Conservation (phyloP, 2,888 invertebrate genomes). For the Pinctada fucata region DNA sequence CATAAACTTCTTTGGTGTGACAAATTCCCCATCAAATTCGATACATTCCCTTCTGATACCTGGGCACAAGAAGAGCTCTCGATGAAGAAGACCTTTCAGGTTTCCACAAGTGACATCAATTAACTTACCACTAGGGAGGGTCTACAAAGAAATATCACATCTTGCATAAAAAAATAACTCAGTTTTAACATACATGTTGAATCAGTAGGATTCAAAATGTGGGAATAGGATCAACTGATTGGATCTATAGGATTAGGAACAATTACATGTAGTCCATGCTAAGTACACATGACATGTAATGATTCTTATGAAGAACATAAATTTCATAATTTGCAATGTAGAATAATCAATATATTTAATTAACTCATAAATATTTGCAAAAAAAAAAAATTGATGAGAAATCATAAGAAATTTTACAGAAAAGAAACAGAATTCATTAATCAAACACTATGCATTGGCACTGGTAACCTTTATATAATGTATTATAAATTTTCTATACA, state of each 20-base stretch:
- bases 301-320: no score
- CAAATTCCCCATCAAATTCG: slow-evolving; percentile 73
- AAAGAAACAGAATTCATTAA: neutral
- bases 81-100: slow-evolving; percentile 61
- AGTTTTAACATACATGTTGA: no score
- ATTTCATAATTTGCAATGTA: no score
- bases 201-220: no score
- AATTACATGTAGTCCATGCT: neutral
- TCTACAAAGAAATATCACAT: slow-evolving; percentile 2
- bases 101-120: slow-evolving; percentile 66
- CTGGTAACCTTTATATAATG: neutral
- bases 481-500: no score
- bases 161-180: no score
- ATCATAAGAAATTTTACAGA: neutral
- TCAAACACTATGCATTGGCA: neutral
- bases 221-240: no score
- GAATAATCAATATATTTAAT: no score
- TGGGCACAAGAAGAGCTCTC: slow-evolving; percentile 75
- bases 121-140: slow-evolving; percentile 21
- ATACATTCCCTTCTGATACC: slow-evolving; percentile 78
- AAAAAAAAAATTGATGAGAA: neutral
- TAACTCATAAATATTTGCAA: neutral
- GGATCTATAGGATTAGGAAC: neutral
- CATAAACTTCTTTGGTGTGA: slow-evolving; percentile 77
- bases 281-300: neutral